Percentiles rank a stretch among this genome's conserved stretches.
Evolutionary conservation across 2,797 vertebrate species (phyloP).

Genomic region (Buphagus erythrorhynchus): DNA sequence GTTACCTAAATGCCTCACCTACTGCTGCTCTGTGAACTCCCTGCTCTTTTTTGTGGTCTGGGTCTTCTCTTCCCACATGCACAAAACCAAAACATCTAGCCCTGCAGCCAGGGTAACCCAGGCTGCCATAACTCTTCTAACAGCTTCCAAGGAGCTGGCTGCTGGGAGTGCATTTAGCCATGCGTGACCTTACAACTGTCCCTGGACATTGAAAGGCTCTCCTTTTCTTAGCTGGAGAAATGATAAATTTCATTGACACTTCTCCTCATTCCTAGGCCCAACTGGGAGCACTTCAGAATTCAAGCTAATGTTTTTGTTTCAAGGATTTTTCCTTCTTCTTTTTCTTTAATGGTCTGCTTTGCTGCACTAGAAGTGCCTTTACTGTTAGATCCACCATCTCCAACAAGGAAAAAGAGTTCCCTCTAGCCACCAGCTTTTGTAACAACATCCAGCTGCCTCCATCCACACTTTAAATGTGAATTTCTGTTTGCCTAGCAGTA

Average conservation of each 20-base stretch:
- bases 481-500: slow-evolving; percentile 67
- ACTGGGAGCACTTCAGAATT: neutral
- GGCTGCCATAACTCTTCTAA: neutral
- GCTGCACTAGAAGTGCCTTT: neutral
- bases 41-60: slow-evolving; percentile 35
- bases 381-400: neutral
- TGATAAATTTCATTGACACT: slow-evolving; percentile 4
- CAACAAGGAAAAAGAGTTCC: slow-evolving; percentile 71
- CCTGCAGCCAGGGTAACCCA: neutral
- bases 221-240: neutral
- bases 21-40: slow-evolving; percentile 17
- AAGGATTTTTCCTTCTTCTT: slow-evolving; percentile 24
- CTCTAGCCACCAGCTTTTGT: slow-evolving; percentile 63
- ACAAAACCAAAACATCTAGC: neutral
- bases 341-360: slow-evolving; percentile 3
- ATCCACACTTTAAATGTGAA: neutral
- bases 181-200: neutral
- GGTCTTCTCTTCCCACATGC: neutral
- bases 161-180: neutral
- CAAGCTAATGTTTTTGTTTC: neutral
- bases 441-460: neutral
- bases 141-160: neutral
- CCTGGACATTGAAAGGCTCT: neutral
- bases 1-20: slow-evolving; percentile 10
- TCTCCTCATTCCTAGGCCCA: neutral